Evolutionary conservation across 2,888 invertebrate species (phyloP).

Genomic region (Tiliacea aurago): DNA sequence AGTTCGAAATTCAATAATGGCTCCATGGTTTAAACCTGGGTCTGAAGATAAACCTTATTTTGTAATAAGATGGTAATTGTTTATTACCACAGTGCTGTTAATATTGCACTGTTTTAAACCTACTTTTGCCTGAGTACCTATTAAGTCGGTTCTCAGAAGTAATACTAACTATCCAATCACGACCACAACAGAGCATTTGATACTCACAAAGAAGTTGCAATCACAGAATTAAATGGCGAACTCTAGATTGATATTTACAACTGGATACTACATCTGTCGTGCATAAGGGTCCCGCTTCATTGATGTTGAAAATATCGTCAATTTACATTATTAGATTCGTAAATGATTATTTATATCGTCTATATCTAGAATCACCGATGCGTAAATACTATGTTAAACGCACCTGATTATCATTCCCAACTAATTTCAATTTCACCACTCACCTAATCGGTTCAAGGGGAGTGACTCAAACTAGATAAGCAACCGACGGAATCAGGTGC

Average conservation of each 20-base stretch:
- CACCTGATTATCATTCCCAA: constrained; percentile 45
- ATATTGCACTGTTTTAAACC: constrained; percentile 49
- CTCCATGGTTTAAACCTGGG: too few relatives aligned
- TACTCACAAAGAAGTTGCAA: constrained; percentile 34
- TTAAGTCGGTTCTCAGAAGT: constrained; percentile 46
- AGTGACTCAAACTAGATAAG: constrained; percentile 73
- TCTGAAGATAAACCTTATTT: too few relatives aligned
- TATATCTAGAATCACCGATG: constrained; percentile 28
- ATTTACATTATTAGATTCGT: constrained; percentile 56
- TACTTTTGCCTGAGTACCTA: constrained; percentile 40
- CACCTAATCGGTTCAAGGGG: constrained; percentile 54
- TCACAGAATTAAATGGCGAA: constrained; percentile 36
- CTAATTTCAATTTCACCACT: constrained; percentile 45
- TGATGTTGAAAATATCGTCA: constrained; percentile 65
- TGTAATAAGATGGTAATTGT: too few relatives aligned
- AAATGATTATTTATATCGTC: constrained; percentile 49
- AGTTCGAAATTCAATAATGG: too few relatives aligned
- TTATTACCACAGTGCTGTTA: constrained; percentile 49
- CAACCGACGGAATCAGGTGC: constrained; percentile 79
- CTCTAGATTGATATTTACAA: constrained; percentile 42
- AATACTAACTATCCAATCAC: constrained; percentile 37
- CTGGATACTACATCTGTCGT: constrained; percentile 36
- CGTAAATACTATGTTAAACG: constrained; percentile 24
- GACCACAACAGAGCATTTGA: constrained; percentile 37
- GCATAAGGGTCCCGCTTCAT: constrained; percentile 61